Base-by-base conservation (phyloP, 2,888 invertebrate species). In the Agonum fuliginosum region DNA sequence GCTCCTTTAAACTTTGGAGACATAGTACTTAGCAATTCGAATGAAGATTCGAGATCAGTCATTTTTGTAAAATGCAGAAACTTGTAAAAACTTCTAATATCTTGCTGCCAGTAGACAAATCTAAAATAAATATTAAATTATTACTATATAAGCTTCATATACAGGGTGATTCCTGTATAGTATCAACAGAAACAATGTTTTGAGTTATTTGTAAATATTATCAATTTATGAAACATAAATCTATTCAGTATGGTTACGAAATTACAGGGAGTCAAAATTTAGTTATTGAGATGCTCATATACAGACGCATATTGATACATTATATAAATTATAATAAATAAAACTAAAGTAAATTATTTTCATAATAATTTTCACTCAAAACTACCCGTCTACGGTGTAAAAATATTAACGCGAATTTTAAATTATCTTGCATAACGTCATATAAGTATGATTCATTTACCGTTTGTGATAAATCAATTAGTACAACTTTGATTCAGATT, bases 1-100 rank as follows among this genome's bases (percentile, higher is more conserved):
- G 81, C 72, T 37, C 79, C 79, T 72, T 81, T 82, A 77, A 83
- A 78, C 80, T 82, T 83, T 22, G 85, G 84, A n/a, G 84, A 84
- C 84, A 85, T 84, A 5, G 84, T 81, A 79, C 84, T 83, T 54
- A 84, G 75, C 70, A 85, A 79, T 77, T 81, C 80, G 76, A 83
- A 81, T n/a, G 83, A 83, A 46, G 81, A 80, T 43, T 84, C 81
- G 82, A 84, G 43, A 54, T 69, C 58, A 24, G 17, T 51, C 76
- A 69, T 69, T 19, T 48, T 77, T 46, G 12, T 30, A 41, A 67
- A 41, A n/a, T 41, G 34, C 8, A 67, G n/a, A 41, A 67, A 41
- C 67, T 19, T 19, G 67, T 67, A 67, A 62, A 62, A 34, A 62
- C 62, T 19, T 62, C 17, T 27, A 62, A 30, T 34, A 19, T 30